Percentiles rank a stretch among this genome's conserved stretches.
Conservation (phyloP, 37 sponge, comb jelly and placozoan species). For the Oscarella lobularis region DNA sequence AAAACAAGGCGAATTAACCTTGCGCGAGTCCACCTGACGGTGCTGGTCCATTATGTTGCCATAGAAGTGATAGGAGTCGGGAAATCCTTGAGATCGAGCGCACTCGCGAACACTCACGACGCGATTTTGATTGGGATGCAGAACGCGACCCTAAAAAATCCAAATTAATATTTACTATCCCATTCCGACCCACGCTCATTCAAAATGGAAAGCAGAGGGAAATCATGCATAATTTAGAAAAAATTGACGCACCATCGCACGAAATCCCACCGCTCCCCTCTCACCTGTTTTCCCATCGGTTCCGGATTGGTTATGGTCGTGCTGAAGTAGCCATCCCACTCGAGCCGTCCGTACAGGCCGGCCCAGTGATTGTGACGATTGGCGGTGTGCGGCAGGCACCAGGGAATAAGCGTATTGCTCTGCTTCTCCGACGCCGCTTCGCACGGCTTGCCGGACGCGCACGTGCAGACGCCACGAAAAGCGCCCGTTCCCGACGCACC, state of each 20-base stretch:
- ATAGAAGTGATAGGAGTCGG: slow-evolving; percentile 71
- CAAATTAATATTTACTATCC: too few relatives aligned
- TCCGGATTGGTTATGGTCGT: slow-evolving; percentile 94
- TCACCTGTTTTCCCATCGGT: slow-evolving; percentile 92
- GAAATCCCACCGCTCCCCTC: neutral
- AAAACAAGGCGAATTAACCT: neutral
- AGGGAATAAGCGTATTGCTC: slow-evolving; percentile 77
- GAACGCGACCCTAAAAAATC: slow-evolving; percentile 65
- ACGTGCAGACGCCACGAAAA: slow-evolving; percentile 67
- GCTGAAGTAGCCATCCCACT: slow-evolving; percentile 88
- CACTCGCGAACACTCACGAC: slow-evolving; percentile 87
- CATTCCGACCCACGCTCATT: too few relatives aligned
- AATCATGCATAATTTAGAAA: too few relatives aligned
- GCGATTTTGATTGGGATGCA: slow-evolving; percentile 89
- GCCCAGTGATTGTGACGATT: slow-evolving; percentile 90
- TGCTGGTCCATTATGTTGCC: slow-evolving; percentile 81
- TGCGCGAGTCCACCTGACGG: slow-evolving; percentile 33
- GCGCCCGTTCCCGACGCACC: slow-evolving; percentile 26
- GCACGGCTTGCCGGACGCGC: slow-evolving; percentile 63
- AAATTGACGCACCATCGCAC: slow-evolving; percentile 5
- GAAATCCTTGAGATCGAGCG: slow-evolving; percentile 88
- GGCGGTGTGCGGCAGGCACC: slow-evolving; percentile 93
- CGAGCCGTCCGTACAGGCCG: slow-evolving; percentile 77
- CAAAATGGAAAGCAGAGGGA: too few relatives aligned
- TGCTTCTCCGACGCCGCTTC: slow-evolving; percentile 79